Evolutionary conservation across 2,888 invertebrate genomes (phyloP), one percentile per base, ranked within the genome.

Genomic region (Metopia argyrocephala): DNA sequence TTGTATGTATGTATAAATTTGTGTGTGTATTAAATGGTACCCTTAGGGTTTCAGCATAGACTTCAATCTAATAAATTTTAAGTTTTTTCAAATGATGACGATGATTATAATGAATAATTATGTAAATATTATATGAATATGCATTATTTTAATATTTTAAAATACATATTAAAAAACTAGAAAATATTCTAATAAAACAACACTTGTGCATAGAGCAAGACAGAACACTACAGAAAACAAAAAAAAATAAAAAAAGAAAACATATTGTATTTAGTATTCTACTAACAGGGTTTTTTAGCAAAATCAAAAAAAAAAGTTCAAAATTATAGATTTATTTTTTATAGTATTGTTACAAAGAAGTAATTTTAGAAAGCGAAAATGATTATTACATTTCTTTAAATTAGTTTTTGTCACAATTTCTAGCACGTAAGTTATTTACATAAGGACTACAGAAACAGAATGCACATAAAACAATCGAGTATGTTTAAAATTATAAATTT

Each of bases 41-140:
- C 78, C 78, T 66, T 28, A 78, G 78, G 76, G 76, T 73, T 74
- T 73, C 48, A 79, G 61, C 73, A 70, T 69, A 69, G 79, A 70
- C 69, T 73, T 73, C 79, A 73, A 73, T 76, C 61, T 79, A 76
- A 76, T 82, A 82, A 79, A 76, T 78, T 73, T 82, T 59, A 79
- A 79, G 71, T 82, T 76, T 74, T 82, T 79, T 65, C 23, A 76
- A 76, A 79, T 38, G 38, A 75, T 66, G 48, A 79, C 62, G 68
- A 80, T 78, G 65, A 75, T 70, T 78, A 78, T 78, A 78, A 78
- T 78, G 66, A 78, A 78, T 73, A 78, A 78, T 78, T 78, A 82
- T 52, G 57, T 66, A 78, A 61, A 79, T 59, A 38, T 50, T 38
- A 20, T 48, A 21, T 15, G 2, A 50, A 46, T 3, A 6, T 38